Evolutionary conservation across 2,888 invertebrate species (phyloP).

Genomic region (Papilio demoleus): DNA sequence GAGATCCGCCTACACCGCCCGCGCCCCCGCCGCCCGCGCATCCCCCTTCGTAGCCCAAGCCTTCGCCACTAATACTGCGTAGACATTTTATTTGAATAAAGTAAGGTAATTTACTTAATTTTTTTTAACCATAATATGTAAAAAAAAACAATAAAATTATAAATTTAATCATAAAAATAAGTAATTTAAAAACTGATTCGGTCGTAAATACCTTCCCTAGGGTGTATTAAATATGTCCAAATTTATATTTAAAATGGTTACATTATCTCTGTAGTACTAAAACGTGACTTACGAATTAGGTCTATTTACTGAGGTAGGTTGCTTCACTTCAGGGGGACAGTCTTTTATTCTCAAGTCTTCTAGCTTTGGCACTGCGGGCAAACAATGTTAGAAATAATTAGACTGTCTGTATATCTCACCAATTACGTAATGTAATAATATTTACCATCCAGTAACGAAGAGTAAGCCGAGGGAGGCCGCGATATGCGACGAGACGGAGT

Average conservation of each 20-base stretch:
- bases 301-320: constrained; percentile 80
- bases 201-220: too few relatives aligned
- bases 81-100: too few relatives aligned
- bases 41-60: constrained; percentile 62
- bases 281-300: constrained; percentile 76
- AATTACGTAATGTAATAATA: constrained; percentile 40
- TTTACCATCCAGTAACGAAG: constrained; percentile 74
- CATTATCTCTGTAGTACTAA: constrained; percentile 37
- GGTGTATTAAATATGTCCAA: too few relatives aligned
- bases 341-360: constrained; percentile 83
- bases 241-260: too few relatives aligned
- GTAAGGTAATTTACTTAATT: too few relatives aligned
- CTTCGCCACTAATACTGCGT: constrained; percentile 70
- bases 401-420: background rate
- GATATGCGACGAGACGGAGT: constrained; percentile 91
- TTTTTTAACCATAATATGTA: background rate
- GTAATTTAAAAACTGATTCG: too few relatives aligned
- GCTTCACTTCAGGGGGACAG: constrained; percentile 78
- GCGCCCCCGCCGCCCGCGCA: constrained; percentile 58
- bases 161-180: too few relatives aligned
- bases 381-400: constrained; percentile 25
- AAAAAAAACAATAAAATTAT: too few relatives aligned
- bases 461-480: constrained; percentile 79
- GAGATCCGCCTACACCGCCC: constrained; percentile 78
- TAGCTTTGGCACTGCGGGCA: constrained; percentile 75